Base-by-base conservation (phyloP, 2,888 invertebrate genomes). In the Synergus umbraculus region DNA sequence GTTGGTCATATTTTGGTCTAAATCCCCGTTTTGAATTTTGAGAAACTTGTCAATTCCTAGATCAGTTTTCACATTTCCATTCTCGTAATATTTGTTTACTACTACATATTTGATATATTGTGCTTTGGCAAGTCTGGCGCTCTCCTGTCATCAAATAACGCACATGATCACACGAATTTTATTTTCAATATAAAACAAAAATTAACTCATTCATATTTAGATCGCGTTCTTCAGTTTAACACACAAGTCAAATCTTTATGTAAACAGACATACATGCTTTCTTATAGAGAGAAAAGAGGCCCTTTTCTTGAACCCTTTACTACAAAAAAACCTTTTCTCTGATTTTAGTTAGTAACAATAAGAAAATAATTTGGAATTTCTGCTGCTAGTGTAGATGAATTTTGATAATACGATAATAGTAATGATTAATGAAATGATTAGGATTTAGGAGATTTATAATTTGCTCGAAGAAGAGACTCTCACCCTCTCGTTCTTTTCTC, bases 41-140 rank as follows among this genome's bases (percentile, higher is more conserved):
- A 79, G 49, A 78, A 73, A 69, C 77, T 80, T 60, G 76, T 76
- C 63, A 76, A 60, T 78, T 15, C 29, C 29, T 63, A 22, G 60
- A 12, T 81, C 76, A 76, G 49, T 76, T 63, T 81, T 80, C 54
- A 82, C 37, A 69, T 69, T 67, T 78, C 43, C 18, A 13, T 46
- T 65, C 46, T 41, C 29, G n/a, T 46, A 49, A 29, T 69, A 78
- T 66, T 54, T 69, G 79, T 22, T 78, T 69, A 76, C 64, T 44
- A 78, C 82, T 82, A 81, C 83, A 83, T 83, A 85, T 85, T 86
- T 49, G 69, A 85, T 88, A 91, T 88, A 89, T 88, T 90, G 88
- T 90, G 92, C 92, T 92, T 92, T 92, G 90, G 91, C 92, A 90
- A 91, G 87, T 91, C 88, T 91, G 89, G 90, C 90, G 90, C 91